Percentiles rank a stretch among this genome's conserved stretches.
Conservation (phyloP, 2,113 vertebrate genomes). For the Crotalus horridus region DNA sequence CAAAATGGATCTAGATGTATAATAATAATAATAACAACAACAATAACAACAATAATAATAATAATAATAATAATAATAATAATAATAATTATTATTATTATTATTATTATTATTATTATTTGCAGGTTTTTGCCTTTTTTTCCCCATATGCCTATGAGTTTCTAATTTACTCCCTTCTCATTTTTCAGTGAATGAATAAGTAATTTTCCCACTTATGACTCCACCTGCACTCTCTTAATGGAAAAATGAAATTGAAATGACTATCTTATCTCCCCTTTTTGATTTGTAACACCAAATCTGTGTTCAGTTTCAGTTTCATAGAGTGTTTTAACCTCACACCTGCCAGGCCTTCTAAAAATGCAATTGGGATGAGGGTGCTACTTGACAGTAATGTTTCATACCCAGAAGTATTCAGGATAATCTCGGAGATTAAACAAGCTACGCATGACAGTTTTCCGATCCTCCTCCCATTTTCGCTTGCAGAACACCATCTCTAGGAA, state of each 20-base stretch:
- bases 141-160: background rate
- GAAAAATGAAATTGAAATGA: background rate
- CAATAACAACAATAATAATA: no score
- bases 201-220: background rate
- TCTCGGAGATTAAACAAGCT: conserved; percentile 84
- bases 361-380: background rate
- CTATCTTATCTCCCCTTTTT: background rate
- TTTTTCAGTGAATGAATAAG: background rate
- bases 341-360: background rate
- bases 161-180: background rate
- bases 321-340: background rate
- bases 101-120: no score
- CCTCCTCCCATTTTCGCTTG: conserved; percentile 93
- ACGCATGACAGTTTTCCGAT: conserved; percentile 78
- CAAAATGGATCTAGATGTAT: background rate
- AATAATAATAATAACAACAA: no score
- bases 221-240: background rate
- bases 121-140: background rate
- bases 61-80: no score
- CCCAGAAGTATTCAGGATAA: conserved; percentile 91
- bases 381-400: conserved; percentile 47
- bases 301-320: background rate
- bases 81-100: no score
- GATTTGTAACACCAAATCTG: background rate
- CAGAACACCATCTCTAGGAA: conserved; percentile 97